Evolutionary conservation across 1,140 invertebrate species (phyloP), one percentile per base, ranked within the genome.

Genomic region (Drosophila sp.): DNA sequence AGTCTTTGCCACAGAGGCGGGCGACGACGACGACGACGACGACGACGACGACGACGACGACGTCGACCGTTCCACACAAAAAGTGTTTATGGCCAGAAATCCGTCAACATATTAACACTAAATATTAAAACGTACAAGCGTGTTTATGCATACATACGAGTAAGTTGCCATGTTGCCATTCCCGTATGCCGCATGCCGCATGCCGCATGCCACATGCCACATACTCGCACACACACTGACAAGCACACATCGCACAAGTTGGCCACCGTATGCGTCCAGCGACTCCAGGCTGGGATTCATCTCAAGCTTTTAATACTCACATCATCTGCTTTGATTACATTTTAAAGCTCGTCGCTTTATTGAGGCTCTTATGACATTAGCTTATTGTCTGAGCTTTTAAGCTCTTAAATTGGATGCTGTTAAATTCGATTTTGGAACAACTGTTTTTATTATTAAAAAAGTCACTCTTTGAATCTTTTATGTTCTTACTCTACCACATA

Each of bases 101-200:
- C 82, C 87, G 87, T 90, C 87, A 90, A 90, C 87, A 90, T 90
- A 90, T 90, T 90, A 90, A 90, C 87, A 90, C 87, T 80, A 90
- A 89, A 89, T 89, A 89, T 89, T 89, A 89, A 89, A 89, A 89
- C 82, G 82, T 89, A 87, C 84, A 86, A 89, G 83, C 83, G 83
- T 87, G 82, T 87, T 87, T 87, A 87, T 87, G 82, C 83, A 87
- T 81, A 86, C 72, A 65, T 43, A 59, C 67, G 50, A 21, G 21
- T 21, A 21, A 21, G n/a, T 48, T 46, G 41, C 38, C 25, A 43
- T 51, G 21, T 36, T 36, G 14, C 34, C 38, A 43, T 25, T n/a
- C 27, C 27, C 16, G 58, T 25, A 67, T 11, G 32, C 14, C 29
- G 21, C 16, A 27, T 13, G n/a, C 9, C 9, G 5, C 34, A 36